Evolutionary conservation across 2,797 vertebrate species (phyloP).

Genomic region (Tiaroga cobitis): DNA sequence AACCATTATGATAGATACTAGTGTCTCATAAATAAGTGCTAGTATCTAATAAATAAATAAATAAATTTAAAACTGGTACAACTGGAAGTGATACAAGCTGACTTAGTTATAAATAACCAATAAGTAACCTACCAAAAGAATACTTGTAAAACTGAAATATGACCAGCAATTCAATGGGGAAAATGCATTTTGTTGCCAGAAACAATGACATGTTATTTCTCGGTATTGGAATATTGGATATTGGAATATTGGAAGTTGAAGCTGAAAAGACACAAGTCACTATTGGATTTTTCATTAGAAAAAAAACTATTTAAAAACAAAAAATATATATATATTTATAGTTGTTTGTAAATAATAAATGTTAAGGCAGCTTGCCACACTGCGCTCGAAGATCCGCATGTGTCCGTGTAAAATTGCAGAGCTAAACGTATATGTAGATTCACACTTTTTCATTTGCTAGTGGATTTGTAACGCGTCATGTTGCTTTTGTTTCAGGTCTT

Average conservation of each 20-base stretch:
- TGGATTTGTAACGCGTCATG: conserved; percentile 43
- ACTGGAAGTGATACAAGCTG: background rate
- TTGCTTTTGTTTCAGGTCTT: conserved; percentile 86
- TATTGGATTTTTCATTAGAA: background rate
- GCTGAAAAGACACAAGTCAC: background rate
- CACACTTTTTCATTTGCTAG: background rate
- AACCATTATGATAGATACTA: background rate
- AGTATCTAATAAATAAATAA: background rate
- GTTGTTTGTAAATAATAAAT: background rate
- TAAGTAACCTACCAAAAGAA: background rate
- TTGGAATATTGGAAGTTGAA: no score
- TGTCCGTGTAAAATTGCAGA: background rate
- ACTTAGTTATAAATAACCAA: background rate
- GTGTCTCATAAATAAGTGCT: background rate
- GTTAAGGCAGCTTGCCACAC: background rate
- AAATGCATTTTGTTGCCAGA: background rate
- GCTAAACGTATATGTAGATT: background rate
- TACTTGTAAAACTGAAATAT: background rate
- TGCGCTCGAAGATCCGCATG: background rate
- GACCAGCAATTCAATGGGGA: background rate
- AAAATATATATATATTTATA: no score
- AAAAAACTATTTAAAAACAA: no score
- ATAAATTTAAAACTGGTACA: background rate
- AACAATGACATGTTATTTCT: background rate
- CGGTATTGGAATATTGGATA: background rate